A percentile compares a stretch with the other conserved stretches of the same genome.
These are phyloP conservation scores for Chiroxiphia lanceolata DNA, from an alignment of 2,797 vertebrate genomes.

Conservation along the genomic window DNA sequence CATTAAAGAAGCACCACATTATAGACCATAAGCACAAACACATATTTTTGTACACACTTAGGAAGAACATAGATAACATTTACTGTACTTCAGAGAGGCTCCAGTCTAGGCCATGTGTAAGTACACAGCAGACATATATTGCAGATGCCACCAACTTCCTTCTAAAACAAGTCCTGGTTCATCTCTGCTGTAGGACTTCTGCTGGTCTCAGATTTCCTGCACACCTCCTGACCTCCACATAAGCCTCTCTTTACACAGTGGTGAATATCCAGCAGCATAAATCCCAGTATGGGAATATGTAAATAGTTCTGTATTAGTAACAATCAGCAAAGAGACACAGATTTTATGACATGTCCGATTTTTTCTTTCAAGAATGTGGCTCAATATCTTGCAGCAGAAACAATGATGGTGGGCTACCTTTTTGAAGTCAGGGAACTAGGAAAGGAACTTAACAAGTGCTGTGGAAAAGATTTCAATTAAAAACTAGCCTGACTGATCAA, in stretches of 20 bases:
- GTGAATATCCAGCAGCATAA: background rate
- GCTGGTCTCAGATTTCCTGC: background rate
- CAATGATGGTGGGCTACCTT: background rate
- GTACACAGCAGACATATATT: background rate
- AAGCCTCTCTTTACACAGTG: background rate
- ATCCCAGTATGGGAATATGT: background rate
- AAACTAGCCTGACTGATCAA: background rate
- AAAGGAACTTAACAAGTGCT: background rate
- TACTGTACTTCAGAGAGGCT: background rate
- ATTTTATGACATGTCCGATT: background rate
- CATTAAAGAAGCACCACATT: background rate
- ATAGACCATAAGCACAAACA: background rate
- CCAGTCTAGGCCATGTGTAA: background rate
- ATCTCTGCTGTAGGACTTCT: background rate
- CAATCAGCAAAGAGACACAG: background rate
- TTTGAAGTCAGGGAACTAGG: background rate
- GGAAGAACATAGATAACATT: background rate
- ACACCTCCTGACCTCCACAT: background rate
- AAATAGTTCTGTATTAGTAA: background rate
- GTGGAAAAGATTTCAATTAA: background rate
- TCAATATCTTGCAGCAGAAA: background rate
- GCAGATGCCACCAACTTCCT: background rate
- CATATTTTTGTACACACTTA: background rate
- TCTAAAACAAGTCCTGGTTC: background rate
- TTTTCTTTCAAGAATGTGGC: background rate